Evolutionary conservation across 2,113 vertebrate species (phyloP).

Genomic region (Thinocorus orbignyianus): DNA sequence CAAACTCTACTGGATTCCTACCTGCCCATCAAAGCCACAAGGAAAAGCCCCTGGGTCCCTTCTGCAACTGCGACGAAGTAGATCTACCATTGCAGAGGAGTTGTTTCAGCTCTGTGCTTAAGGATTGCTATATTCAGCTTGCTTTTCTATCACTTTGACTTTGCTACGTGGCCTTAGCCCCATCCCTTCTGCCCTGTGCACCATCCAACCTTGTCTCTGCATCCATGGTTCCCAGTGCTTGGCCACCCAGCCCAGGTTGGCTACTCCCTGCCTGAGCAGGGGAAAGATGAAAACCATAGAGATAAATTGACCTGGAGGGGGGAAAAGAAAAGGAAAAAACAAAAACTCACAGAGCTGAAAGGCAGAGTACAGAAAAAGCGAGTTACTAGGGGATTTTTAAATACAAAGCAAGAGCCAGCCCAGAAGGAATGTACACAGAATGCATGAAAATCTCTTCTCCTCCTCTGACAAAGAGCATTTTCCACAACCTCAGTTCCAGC

Average conservation of each 20-base stretch:
- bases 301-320: not conserved
- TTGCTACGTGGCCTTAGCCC: not conserved
- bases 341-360: not conserved
- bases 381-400: slow-evolving; percentile 3
- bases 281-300: not conserved
- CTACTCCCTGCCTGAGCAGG: not conserved
- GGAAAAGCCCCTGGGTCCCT: not conserved
- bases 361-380: not conserved
- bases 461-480: not conserved
- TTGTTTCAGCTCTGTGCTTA: not conserved
- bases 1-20: fast-evolving
- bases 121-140: not conserved
- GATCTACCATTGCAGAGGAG: not conserved
- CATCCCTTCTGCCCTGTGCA: not conserved
- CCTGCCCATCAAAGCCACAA: not conserved
- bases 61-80: not conserved
- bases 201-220: not conserved
- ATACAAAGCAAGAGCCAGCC: slow-evolving; percentile 14
- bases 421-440: slow-evolving; percentile 37
- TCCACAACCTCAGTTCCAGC: not conserved
- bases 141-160: not conserved
- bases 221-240: fast-evolving
- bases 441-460: slow-evolving; percentile 17
- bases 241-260: fast-evolving
- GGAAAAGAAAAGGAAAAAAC: not conserved